These are phyloP conservation scores for Anolis sagrei DNA, from an alignment of 2,113 vertebrate genomes.

Conservation along the genomic window DNA sequence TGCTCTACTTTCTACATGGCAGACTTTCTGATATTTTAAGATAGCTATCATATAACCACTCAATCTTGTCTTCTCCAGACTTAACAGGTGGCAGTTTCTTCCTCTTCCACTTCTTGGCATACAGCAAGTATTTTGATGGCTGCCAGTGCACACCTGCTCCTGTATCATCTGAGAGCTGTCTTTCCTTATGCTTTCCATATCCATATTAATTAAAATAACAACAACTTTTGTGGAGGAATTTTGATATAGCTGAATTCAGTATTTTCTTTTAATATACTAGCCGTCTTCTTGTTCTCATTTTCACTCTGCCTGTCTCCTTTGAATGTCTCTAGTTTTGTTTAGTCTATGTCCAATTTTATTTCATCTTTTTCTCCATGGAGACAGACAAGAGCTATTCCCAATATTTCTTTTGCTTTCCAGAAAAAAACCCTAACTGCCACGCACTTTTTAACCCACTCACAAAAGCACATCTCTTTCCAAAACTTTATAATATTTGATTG, in stretches of 20 bases:
- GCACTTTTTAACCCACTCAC: neutral
- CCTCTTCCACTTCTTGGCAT: neutral
- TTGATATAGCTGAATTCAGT: neutral
- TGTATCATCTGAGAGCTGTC: neutral
- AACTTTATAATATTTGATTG: slow-evolving; percentile 5
- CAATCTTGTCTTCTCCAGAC: too few species aligned
- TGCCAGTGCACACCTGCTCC: neutral
- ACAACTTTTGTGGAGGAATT: neutral
- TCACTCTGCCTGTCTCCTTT: too few species aligned
- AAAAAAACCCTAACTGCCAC: neutral
- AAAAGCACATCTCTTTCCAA: neutral
- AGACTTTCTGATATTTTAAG: too few species aligned
- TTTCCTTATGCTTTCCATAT: neutral
- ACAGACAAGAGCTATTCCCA: neutral
- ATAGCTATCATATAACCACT: too few species aligned
- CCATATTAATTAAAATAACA: neutral
- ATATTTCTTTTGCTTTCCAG: neutral
- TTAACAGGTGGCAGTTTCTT: too few species aligned
- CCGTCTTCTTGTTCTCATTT: too few species aligned
- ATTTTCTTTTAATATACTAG: neutral
- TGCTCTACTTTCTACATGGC: too few species aligned
- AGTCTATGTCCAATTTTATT: neutral
- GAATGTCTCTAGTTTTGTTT: neutral
- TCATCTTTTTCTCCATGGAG: neutral
- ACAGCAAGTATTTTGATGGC: neutral